Evolutionary conservation across 2,888 invertebrate species (phyloP), one percentile per base, ranked within the genome.

Genomic region (Plemyria rubiginata): DNA sequence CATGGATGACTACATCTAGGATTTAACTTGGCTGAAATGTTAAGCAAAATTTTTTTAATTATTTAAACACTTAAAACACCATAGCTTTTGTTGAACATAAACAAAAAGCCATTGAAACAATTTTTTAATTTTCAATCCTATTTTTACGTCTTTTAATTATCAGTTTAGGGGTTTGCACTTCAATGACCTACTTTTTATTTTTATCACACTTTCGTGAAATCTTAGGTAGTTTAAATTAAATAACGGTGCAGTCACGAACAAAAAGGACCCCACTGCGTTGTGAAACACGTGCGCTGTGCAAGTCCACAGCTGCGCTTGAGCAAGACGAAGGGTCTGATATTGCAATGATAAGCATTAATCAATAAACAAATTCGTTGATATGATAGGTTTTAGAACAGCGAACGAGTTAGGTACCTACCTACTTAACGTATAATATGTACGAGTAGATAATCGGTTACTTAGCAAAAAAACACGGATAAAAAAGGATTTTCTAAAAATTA

Each of bases 251-350:
- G 32, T 43, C 46, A 48, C 52, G 54, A 60, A 64, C 48, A 59
- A 60, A 50, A 54, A 36, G 29, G 43, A 52, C 54, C 52, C 45
- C 28, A 54, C 43, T 58, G 58, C 41, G 48, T 58, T 57, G 22
- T 48, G 36, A 48, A 58, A 58, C 65, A 61, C 61, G 65, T 61
- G 65, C 65, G 45, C 58, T 28, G 5, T 46, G 28, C 51, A 55
- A 54, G 49, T 54, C 48, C 71, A 73, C 81, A 81, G 80, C 80
- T 80, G 79, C 70, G 60, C 59, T 73, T 70, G 60, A 45, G 73
- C 70, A 76, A 76, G 56, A 52, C 50, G 54, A 54, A 49, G 60
- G 60, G 60, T 40, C 15, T 55, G 43, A 40, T 36, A 61, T 28
- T 38, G 12, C 12, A n/a, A 12, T 57, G 57, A 57, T 61, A 65